These are phyloP conservation scores for Callipepla squamata DNA, from an alignment of 2,113 vertebrate species.

Conservation along the genomic window DNA sequence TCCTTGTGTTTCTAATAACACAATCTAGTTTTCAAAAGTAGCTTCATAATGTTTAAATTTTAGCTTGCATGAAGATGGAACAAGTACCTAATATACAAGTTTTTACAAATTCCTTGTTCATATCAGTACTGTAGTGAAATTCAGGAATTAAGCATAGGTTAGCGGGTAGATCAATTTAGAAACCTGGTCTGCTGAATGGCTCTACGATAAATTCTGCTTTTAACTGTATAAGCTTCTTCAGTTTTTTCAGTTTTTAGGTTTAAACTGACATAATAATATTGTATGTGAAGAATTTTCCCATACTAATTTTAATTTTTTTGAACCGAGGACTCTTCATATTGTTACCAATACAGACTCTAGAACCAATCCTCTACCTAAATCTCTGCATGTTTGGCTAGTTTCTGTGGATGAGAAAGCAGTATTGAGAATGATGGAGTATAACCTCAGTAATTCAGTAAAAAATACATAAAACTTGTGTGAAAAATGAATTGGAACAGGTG, in stretches of 20 bases:
- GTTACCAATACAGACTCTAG: not conserved
- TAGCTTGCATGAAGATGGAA: not conserved
- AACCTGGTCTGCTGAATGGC: not conserved
- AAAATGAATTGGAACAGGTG: not conserved
- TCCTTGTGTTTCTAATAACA: slow-evolving; percentile 2
- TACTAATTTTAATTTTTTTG: not conserved
- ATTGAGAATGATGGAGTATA: not conserved
- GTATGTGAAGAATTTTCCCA: not conserved
- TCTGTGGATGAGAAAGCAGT: not conserved
- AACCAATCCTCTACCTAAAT: not conserved
- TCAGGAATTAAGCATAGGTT: not conserved
- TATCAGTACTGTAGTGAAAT: not conserved
- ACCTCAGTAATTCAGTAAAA: not conserved
- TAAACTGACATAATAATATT: not conserved
- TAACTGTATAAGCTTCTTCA: not conserved
- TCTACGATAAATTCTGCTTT: not conserved
- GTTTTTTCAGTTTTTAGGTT: not conserved
- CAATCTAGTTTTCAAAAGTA: not conserved
- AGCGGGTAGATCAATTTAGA: not conserved
- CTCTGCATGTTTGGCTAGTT: not conserved
- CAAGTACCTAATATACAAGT: not conserved
- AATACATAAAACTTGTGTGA: not conserved
- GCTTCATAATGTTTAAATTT: not conserved
- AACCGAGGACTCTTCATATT: not conserved
- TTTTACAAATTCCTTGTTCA: not conserved